Conservation (phyloP, 2,113 vertebrate species). For the Leptodactylus fuscus region DNA sequence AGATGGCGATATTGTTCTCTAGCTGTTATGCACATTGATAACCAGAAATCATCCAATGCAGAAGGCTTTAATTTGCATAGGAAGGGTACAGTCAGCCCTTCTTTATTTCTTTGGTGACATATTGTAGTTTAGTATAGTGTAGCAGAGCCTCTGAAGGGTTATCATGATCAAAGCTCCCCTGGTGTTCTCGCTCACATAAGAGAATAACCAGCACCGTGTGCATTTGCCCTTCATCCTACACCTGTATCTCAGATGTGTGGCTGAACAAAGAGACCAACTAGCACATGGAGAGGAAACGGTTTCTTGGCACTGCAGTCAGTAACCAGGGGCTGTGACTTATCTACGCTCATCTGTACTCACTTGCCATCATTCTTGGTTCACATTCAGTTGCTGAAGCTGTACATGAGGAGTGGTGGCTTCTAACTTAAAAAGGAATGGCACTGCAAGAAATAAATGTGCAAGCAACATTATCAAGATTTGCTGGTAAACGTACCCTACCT, state of each 20-base stretch:
- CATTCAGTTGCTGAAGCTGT: constrained; percentile 24
- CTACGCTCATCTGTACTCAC: neutral
- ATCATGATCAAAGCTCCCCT: constrained; percentile 32
- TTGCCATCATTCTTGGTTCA: constrained; percentile 11
- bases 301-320: neutral
- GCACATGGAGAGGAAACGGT: constrained; percentile 12
- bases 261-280: neutral
- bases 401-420: neutral
- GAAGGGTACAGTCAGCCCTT: neutral
- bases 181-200: constrained; percentile 13
- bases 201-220: constrained; percentile 16
- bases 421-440: neutral
- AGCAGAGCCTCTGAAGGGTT: constrained; percentile 6
- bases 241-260: constrained; percentile 50
- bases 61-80: neutral
- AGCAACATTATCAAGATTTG: no score
- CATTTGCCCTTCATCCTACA: constrained; percentile 34
- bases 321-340: constrained; percentile 17
- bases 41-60: neutral
- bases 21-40: neutral
- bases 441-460: no score
- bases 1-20: constrained; percentile 60
- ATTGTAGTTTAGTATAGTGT: neutral
- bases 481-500: no score
- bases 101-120: neutral